Base-by-base conservation (phyloP, 1,140 invertebrate species). In the Telenomus remus region DNA sequence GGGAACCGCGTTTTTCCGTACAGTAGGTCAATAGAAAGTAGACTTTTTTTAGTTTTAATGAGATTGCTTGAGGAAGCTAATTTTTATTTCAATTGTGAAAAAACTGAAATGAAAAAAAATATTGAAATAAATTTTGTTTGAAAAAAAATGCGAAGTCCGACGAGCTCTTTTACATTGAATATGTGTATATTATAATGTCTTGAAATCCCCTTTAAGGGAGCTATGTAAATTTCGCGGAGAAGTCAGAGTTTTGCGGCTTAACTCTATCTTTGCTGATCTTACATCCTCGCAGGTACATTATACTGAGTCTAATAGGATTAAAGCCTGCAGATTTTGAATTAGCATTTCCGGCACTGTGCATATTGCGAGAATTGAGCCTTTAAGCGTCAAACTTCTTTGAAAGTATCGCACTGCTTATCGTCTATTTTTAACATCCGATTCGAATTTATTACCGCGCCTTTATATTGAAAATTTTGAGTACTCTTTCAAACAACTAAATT, bases 271-370 rank as follows among this genome's bases (percentile, higher is more conserved):
- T 71, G 64, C 70, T 74, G 65, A 78, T 78, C 76, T 74, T 73
- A 70, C 69, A 73, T 73, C 56, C 50, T 78, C 16, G 61, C 46
- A 70, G 56, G 76, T 78, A 71, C 66, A 68, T 71, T 78, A 74
- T 78, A 78, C 76, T 71, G 56, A 74, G 68, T 71, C 53, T 74
- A 78, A 78, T 78, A 78, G 76, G 76, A 78, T 78, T 74, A 78
- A 74, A 66, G 65, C 42, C 56, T 61, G 65, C 57, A 78, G 76
- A 78, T 78, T 78, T 78, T 66, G 66, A 75, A 79, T 79, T 79
- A 75, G 76, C 71, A 79, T 79, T 72, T 75, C 66, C 63, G 53
- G 74, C 57, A 68, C 50, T 71, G 47, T 57, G 43, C 57, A 14
- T 72, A 79, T 79, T 69, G 71, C 71, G 60, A 68, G 71, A 78